Evolutionary conservation across 2,113 vertebrate species (phyloP).

Genomic region (Tetrax tetrax): DNA sequence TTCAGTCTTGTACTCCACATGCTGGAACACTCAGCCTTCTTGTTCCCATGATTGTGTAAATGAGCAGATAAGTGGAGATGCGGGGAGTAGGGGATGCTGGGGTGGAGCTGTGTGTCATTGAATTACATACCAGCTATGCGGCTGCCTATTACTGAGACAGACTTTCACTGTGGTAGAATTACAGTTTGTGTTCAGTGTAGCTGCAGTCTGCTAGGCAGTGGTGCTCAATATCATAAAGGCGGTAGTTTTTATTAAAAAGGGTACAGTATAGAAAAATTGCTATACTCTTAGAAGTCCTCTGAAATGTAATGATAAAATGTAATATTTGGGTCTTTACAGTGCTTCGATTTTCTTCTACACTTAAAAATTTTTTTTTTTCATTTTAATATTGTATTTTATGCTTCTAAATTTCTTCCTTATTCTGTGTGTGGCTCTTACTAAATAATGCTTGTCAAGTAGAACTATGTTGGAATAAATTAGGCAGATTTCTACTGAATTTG

Average conservation of each 20-base stretch:
- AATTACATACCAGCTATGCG: neutral
- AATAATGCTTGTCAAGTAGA: neutral
- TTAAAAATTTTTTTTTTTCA: neutral
- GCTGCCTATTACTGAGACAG: neutral
- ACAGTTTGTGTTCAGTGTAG: neutral
- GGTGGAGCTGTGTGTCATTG: neutral
- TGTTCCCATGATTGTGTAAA: neutral
- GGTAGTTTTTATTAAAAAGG: neutral
- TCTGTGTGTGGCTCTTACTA: neutral
- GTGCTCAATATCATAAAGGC: neutral
- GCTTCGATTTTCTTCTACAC: neutral
- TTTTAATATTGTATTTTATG: neutral
- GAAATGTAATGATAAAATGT: neutral
- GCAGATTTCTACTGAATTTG: neutral
- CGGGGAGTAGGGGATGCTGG: neutral
- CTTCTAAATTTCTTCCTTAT: neutral
- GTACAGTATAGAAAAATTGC: neutral
- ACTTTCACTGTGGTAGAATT: neutral
- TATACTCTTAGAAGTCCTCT: neutral
- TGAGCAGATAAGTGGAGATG: neutral
- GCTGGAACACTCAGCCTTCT: neutral
- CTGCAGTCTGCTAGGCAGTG: neutral
- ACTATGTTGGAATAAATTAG: neutral
- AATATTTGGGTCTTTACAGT: neutral
- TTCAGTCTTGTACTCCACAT: neutral